Base-by-base conservation (phyloP, 2,888 invertebrate genomes). In the Phalangium opilio region DNA sequence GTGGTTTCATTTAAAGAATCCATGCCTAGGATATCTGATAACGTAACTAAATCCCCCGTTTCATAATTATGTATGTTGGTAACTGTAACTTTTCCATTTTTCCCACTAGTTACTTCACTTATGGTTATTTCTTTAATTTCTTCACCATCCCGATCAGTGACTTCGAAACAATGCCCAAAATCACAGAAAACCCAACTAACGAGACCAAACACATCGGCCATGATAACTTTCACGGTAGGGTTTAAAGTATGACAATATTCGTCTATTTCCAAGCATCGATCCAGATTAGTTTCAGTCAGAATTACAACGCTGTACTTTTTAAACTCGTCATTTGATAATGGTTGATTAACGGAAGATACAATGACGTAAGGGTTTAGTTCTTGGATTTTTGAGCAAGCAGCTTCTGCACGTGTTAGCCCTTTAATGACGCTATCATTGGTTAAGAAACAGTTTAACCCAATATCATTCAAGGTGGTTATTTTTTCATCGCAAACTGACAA, bases 141-240 rank as follows among this genome's bases (percentile, higher is more conserved):
- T 51, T 67, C 67, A 38, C 66, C 66, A 43, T 61, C 62, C 1
- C 55, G 41, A 54, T 67, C 67, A 38, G 55, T 43, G 3, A 66
- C 61, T 40, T 64, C 63, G 60, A 67, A 67, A 32, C 51, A 44
- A 47, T 61, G 60, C 3, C 67, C 67, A 61, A 67, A 66, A 51
- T 67, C 67, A 58, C 62, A 62, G 57, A 67, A 67, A 3, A 56
- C 55, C 48, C 60, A 59, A 47, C 59, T 57, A 54, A 64, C 63
- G 17, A 66, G 55, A 1, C 67, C 67, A 56, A 54, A 62, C 5
- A 65, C 64, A 57, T 65, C 65, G 20, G 61, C 61, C 41, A 55
- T 55, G 15, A 67, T 61, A 53, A 65, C 64, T 65, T 66, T 55
- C 44, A 60, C 56, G 7, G 40, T n/a, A 32, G 19, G 18, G 34